Evolutionary conservation across 2,888 invertebrate genomes (phyloP).

Genomic region (Hartigia nigra): DNA sequence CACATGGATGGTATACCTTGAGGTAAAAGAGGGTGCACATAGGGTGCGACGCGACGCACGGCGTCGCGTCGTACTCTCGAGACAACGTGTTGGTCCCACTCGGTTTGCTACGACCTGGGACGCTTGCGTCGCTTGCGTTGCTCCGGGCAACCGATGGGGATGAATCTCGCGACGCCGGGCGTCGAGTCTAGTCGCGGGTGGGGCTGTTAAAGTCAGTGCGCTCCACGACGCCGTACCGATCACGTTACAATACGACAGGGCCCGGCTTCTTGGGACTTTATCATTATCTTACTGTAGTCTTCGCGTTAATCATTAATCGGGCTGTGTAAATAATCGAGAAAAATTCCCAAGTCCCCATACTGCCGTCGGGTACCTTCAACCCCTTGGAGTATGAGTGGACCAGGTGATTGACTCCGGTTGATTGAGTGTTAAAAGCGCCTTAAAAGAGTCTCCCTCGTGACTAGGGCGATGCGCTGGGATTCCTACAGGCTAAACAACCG

Average conservation of each 20-base stretch:
- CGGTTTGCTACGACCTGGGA: constrained; percentile 23
- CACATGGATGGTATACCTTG: not conserved
- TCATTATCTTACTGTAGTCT: not conserved
- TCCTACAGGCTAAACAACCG: not conserved
- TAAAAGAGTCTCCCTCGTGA: not conserved
- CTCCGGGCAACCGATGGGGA: constrained; percentile 61
- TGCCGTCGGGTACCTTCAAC: not conserved
- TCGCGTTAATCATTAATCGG: not conserved
- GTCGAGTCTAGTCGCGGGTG: constrained; percentile 58
- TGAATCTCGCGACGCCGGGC: constrained; percentile 61
- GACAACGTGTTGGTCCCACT: constrained; percentile 18
- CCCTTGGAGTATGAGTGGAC: not conserved
- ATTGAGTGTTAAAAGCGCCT: not conserved
- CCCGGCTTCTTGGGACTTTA: not conserved
- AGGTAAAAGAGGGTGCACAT: not conserved
- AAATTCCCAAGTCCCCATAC: not conserved
- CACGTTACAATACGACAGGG: constrained; percentile 45
- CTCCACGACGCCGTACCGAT: constrained; percentile 56
- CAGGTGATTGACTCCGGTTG: not conserved
- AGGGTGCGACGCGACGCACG: not conserved
- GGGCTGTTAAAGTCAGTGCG: constrained; percentile 61
- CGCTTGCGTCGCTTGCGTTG: constrained; percentile 43
- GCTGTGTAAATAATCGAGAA: not conserved
- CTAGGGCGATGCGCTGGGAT: not conserved
- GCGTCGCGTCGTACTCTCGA: constrained; percentile 14